Evolutionary conservation across 2,888 invertebrate species (phyloP).

Genomic region (Chelonus formosanus): DNA sequence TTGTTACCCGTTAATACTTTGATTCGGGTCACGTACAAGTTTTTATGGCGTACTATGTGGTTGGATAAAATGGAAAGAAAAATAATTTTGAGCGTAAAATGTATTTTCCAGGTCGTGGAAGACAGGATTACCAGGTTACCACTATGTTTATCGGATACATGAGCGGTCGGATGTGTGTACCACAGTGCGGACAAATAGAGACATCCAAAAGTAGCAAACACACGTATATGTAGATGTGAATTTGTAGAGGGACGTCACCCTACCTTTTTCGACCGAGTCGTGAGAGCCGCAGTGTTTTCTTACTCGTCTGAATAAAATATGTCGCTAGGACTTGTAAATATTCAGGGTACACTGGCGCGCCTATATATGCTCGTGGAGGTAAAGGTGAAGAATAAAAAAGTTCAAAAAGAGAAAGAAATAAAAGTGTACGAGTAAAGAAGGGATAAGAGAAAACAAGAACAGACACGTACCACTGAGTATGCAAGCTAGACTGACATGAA

Average conservation of each 20-base stretch:
- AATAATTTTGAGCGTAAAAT: not conserved
- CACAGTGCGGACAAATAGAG: constrained; percentile 18
- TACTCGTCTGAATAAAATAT: constrained; percentile 54
- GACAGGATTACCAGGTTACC: not conserved
- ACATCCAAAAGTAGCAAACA: constrained; percentile 15
- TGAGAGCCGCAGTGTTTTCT: constrained; percentile 42
- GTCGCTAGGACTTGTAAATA: constrained; percentile 51
- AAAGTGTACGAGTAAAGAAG: not conserved
- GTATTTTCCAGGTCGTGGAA: not conserved
- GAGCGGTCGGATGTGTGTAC: not conserved
- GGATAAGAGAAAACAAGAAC: not conserved
- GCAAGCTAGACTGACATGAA: constrained; percentile 53
- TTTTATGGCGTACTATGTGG: no score
- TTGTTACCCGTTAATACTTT: not conserved
- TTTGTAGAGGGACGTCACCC: constrained; percentile 1
- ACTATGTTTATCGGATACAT: constrained; percentile 7
- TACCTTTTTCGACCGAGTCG: constrained; percentile 36
- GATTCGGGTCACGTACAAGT: no score
- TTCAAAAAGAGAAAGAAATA: constrained; percentile 2
- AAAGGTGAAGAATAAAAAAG: constrained; percentile 5
- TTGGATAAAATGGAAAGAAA: no score
- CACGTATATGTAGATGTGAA: constrained; percentile 4
- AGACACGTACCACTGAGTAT: constrained; percentile 8
- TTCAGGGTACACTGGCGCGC: constrained; percentile 48
- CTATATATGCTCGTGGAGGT: constrained; percentile 19